These are phyloP conservation scores for Hetaerina americana DNA, from an alignment of 1,140 invertebrate species.

Conservation along the genomic window DNA sequence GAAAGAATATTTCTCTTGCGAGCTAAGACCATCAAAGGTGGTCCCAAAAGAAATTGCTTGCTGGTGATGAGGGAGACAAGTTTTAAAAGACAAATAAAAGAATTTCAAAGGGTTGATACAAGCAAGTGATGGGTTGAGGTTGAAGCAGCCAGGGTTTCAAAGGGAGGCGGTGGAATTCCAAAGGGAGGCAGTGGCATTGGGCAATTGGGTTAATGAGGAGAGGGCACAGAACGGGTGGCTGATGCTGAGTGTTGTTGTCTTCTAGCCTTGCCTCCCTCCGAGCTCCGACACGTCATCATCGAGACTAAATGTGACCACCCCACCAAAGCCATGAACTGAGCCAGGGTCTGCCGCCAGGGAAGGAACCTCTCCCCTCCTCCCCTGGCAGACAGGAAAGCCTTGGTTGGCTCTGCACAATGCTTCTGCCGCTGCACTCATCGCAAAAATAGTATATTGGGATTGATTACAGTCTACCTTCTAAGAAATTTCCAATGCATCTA, in stretches of 20 bases:
- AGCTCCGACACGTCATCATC: not conserved
- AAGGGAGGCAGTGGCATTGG: not conserved
- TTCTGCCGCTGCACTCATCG: too few relatives aligned
- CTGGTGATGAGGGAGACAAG: not conserved
- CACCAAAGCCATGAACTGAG: not conserved
- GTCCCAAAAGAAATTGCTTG: not conserved
- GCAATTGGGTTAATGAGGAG: not conserved
- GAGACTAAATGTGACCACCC: not conserved
- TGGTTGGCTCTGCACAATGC: too few relatives aligned
- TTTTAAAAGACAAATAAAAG: not conserved
- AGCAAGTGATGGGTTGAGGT: not conserved
- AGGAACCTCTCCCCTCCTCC: too few relatives aligned
- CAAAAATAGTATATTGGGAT: too few relatives aligned
- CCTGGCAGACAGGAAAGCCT: too few relatives aligned
- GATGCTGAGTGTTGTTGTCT: not conserved
- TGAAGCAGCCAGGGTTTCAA: not conserved
- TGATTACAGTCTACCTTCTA: not conserved
- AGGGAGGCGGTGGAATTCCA: not conserved
- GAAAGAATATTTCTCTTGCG: not conserved
- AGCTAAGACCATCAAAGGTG: too few relatives aligned
- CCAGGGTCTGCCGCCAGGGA: too few relatives aligned
- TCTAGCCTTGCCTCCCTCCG: not conserved
- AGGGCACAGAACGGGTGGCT: not conserved
- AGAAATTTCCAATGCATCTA: not conserved
- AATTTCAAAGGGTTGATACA: too few relatives aligned